Conservation (phyloP, 2,113 vertebrate species). For the Leptobrachium leishanense region DNA sequence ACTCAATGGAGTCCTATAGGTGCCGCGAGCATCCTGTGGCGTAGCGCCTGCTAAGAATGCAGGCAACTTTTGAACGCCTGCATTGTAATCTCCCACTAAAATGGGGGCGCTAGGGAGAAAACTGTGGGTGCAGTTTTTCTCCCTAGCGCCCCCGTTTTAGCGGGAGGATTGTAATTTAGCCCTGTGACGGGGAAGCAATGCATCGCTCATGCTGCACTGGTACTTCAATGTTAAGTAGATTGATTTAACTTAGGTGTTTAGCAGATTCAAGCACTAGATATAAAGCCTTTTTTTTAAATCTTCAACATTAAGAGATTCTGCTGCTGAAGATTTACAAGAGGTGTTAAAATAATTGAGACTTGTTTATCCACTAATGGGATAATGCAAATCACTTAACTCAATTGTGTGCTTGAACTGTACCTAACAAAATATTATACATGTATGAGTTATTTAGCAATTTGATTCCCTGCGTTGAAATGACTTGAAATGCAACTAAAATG, state of each 20-base stretch:
- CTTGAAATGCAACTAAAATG: not conserved
- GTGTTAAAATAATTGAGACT: not conserved
- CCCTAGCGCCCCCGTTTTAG: no score
- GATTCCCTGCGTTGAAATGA: not conserved
- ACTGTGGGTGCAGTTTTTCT: no score
- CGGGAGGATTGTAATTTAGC: no score
- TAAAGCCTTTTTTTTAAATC: not conserved
- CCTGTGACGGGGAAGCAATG: no score
- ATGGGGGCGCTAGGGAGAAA: no score
- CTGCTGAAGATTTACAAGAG: not conserved
- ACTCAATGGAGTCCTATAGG: no score
- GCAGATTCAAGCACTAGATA: not conserved
- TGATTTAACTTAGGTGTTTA: not conserved
- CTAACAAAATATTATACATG: not conserved
- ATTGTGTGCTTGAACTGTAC: not conserved
- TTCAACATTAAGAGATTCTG: not conserved
- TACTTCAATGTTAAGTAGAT: no score
- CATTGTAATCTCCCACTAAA: no score
- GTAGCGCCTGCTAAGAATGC: no score
- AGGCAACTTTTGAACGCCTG: no score
- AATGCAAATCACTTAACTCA: constrained; percentile 1
- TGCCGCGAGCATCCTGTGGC: no score
- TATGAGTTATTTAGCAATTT: not conserved
- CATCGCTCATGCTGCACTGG: no score
- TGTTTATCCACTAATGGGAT: not conserved